Evolutionary conservation across 2,113 vertebrate genomes (phyloP), one percentile per base, ranked within the genome.

Genomic region (Nothoprocta pentlandii): DNA sequence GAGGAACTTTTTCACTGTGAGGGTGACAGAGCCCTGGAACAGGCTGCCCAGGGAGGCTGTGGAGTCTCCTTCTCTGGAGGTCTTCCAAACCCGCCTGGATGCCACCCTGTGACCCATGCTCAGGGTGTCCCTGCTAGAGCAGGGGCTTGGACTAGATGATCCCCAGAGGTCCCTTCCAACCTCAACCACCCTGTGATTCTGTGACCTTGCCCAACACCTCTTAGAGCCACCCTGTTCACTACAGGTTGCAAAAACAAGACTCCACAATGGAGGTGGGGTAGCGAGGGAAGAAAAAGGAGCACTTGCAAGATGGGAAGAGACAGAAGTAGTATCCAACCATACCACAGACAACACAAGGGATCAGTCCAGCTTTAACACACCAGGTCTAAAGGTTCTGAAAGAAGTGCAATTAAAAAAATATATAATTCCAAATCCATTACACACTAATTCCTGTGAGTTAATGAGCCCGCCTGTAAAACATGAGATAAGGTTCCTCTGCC

Each of bases 381-480:
- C 26, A 47, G 42, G 73, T 42, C 8, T 8, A 88, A 80, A 90
- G 44, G 44, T 58, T 61, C 68, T 26, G 80, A 87, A 86, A 76
- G 42, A 81, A 64, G 9, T 49, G 80, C 22, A 84, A 90, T 84
- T 85, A 93, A 84, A 91, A 94, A 68, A 13, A 56, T 2, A 0
- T 58, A 25, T 62, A 25, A 76, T 90, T 88, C 69, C 23, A 69
- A 81, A 93, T 69, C n/a, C 49, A 90, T 26, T 28, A 73, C 39
- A 44, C 4, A 25, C 28, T 75, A 54, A 94, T 71, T 36, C 71
- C 70, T 64, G 15, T 59, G 25, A 76, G 77, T 71, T 90, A 93
- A 68, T 58, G 56, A 81, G 36, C 17, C 28, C 25, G 62, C 78
- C 69, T 86, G 42, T 76, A 92, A 95, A 95, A 79, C 42, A 90